Evolutionary conservation across 1,140 invertebrate species (phyloP).

Genomic region (Caenorhabditis elegans): DNA sequence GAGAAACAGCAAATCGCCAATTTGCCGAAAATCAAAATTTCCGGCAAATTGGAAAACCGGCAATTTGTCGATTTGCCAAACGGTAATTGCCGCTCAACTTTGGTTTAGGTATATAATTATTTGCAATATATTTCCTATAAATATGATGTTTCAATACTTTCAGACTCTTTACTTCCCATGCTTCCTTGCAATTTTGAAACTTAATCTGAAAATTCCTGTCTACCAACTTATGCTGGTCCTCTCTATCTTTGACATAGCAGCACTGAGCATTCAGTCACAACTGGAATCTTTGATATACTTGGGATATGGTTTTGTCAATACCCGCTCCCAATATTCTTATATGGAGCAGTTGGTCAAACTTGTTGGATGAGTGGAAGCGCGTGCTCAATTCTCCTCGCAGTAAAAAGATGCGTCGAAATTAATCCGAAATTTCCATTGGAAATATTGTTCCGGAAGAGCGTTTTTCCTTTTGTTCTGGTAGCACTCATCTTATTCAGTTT

Average conservation of each 20-base stretch:
- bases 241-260: background rate
- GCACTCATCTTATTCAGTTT: background rate
- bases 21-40: no score
- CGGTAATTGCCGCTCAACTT: no score
- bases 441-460: background rate
- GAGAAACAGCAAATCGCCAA: no score
- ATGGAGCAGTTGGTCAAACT: background rate
- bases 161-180: slow-evolving; percentile 77
- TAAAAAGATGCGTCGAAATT: background rate
- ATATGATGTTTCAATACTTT: no score
- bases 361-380: background rate
- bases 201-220: background rate
- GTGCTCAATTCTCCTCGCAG: background rate
- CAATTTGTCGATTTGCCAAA: no score
- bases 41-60: no score
- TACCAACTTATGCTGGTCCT: slow-evolving; percentile 13
- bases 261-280: background rate
- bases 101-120: no score
- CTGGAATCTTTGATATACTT: background rate
- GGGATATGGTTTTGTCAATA: slow-evolving; percentile 5
- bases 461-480: background rate
- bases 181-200: background rate
- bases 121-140: no score
- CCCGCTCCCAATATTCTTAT: background rate
- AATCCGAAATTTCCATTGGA: background rate